phyloP scores from a whole-genome alignment of 2,888 invertebrate genomes.

The Ochlodes sylvanus region DNA sequence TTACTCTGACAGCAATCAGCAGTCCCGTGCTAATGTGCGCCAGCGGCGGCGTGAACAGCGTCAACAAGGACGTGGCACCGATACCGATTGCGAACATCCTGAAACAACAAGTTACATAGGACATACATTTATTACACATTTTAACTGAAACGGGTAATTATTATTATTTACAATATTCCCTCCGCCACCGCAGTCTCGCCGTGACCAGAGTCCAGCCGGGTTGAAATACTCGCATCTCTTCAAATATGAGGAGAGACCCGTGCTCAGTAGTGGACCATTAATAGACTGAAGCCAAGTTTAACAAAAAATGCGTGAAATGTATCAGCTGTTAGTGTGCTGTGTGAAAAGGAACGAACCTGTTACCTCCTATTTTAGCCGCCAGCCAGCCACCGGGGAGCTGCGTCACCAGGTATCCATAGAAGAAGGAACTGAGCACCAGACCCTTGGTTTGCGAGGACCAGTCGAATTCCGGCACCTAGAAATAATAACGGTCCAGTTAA shows the following conservation, averaged over 20 bases:
- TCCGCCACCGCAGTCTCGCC: no score
- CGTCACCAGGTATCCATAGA: constrained; percentile 94
- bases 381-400: constrained; percentile 94
- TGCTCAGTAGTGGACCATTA: no score
- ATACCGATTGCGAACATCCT: constrained; percentile 91
- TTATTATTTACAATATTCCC: no score
- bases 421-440: constrained; percentile 93
- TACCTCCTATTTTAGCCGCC: constrained; percentile 93
- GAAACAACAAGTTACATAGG: constrained; percentile 40
- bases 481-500: neutral
- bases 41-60: constrained; percentile 91
- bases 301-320: constrained; percentile 21
- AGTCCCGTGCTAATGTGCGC: constrained; percentile 89
- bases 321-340: constrained; percentile 45
- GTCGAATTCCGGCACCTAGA: constrained; percentile 89
- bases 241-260: no score
- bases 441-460: constrained; percentile 93
- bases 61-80: constrained; percentile 90
- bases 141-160: no score
- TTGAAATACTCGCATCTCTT: no score
- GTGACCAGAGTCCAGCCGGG: no score
- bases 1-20: constrained; percentile 89
- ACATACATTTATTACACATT: no score
- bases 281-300: no score
- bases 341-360: constrained; percentile 84